phyloP scores from a whole-genome alignment of 1,140 invertebrate species.

The Acromyrmex charruanus region DNA sequence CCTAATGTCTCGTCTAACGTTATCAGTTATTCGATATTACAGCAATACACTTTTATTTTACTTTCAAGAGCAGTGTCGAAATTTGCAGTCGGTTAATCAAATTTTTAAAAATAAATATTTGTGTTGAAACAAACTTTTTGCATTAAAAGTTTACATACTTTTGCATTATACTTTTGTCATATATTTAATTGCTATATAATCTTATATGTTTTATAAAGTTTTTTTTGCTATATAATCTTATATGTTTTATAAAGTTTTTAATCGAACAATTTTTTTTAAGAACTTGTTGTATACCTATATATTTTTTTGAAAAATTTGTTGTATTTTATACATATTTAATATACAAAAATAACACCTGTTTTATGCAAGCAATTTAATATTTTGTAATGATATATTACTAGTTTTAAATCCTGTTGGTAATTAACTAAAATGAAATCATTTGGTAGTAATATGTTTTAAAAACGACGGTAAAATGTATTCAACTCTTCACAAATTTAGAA shows the following conservation, averaged over 20 bases:
- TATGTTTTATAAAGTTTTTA: no score
- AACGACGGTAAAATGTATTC: neutral
- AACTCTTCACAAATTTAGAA: neutral
- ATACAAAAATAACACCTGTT: neutral
- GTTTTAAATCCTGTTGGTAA: neutral
- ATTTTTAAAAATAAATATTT: neutral
- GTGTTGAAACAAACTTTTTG: neutral
- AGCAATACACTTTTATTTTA: neutral
- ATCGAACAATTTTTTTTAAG: neutral
- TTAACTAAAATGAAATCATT: neutral
- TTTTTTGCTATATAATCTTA: no score
- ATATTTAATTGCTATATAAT: neutral
- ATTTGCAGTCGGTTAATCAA: neutral
- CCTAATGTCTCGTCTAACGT: neutral
- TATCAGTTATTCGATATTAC: conserved; percentile 11
- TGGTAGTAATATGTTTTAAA: neutral
- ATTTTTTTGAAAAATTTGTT: neutral
- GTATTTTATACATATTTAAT: neutral
- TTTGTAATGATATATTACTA: neutral
- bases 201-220: no score
- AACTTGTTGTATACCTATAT: no score
- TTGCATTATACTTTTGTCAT: neutral
- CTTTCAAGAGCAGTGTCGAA: neutral
- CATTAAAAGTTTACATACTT: neutral
- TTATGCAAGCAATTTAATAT: conserved; percentile 13